phyloP scores from a whole-genome alignment of 2,888 invertebrate species.

The Lepidocyrtoides sp. region DNA sequence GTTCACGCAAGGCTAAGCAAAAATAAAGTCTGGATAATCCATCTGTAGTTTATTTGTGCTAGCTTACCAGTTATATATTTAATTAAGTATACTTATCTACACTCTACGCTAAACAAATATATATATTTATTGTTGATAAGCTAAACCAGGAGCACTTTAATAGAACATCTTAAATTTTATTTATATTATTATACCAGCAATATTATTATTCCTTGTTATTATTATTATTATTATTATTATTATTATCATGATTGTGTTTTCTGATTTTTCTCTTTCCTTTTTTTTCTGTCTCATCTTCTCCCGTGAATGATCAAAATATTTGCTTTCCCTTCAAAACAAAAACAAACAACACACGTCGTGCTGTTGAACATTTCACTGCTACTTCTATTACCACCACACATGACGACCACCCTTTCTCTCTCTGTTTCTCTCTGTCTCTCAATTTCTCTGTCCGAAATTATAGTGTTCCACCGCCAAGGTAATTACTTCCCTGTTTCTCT shows the following conservation, averaged over 20 bases:
- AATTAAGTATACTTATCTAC: too few species aligned
- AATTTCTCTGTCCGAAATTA: slow-evolving; percentile 56
- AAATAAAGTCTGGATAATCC: too few species aligned
- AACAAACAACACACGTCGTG: slow-evolving; percentile 42
- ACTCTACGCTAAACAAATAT: too few species aligned
- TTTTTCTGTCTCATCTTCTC: slow-evolving; percentile 16
- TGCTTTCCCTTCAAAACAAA: slow-evolving; percentile 11
- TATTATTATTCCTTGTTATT: not conserved
- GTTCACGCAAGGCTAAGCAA: too few species aligned
- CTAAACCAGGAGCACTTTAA: too few species aligned
- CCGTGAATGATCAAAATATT: slow-evolving; percentile 67
- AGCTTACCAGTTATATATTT: too few species aligned
- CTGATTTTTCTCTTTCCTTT: slow-evolving; percentile 65
- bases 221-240: slow-evolving; percentile 1
- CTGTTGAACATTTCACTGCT: slow-evolving; percentile 63
- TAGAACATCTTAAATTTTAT: too few species aligned
- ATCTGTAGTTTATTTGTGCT: too few species aligned
- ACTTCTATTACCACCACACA: too few species aligned
- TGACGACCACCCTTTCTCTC: slow-evolving; percentile 58
- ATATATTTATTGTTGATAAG: too few species aligned
- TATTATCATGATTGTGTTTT: slow-evolving; percentile 24
- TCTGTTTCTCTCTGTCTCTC: slow-evolving; percentile 29
- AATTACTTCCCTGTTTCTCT: slow-evolving; percentile 69
- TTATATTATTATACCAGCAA: too few species aligned
- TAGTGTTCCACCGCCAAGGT: slow-evolving; percentile 85